Evolutionary conservation across 2,113 vertebrate species (phyloP).

Genomic region (Microtus oregoni): DNA sequence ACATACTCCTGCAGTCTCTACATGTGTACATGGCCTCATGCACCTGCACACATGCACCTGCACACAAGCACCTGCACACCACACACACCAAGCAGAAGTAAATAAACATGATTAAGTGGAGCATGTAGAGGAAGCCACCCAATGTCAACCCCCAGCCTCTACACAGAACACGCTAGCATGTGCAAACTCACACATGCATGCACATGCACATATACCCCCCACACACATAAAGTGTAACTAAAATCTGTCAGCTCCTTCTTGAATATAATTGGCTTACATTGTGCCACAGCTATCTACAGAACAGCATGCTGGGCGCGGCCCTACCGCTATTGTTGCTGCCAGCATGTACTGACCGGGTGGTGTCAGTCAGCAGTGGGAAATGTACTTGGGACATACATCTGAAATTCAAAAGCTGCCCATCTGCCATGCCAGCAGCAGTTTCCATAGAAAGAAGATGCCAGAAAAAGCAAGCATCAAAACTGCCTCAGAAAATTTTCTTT

Average conservation of each 20-base stretch:
- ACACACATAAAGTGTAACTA: background rate
- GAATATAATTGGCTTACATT: background rate
- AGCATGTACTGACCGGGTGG: no score
- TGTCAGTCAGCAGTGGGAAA: background rate
- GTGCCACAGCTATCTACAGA: background rate
- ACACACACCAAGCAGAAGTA: background rate
- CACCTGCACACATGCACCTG: no score
- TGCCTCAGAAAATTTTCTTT: background rate
- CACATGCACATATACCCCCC: background rate
- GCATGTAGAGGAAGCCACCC: background rate
- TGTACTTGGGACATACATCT: background rate
- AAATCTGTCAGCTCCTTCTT: background rate
- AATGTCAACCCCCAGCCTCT: background rate
- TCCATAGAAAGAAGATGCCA: background rate
- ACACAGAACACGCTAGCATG: background rate
- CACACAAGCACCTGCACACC: background rate
- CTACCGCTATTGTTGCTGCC: accelerated
- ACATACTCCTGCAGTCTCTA: background rate
- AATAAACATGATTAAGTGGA: background rate
- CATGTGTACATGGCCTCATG: background rate
- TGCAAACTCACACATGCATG: no score
- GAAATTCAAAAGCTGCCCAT: background rate
- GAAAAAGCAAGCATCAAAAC: background rate
- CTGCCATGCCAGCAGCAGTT: background rate
- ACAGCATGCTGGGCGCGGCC: background rate